Percentiles rank a stretch among this genome's conserved stretches.
These are phyloP conservation scores for Pomatostomus ruficeps DNA, from an alignment of 2,113 vertebrate genomes.

Conservation along the genomic window DNA sequence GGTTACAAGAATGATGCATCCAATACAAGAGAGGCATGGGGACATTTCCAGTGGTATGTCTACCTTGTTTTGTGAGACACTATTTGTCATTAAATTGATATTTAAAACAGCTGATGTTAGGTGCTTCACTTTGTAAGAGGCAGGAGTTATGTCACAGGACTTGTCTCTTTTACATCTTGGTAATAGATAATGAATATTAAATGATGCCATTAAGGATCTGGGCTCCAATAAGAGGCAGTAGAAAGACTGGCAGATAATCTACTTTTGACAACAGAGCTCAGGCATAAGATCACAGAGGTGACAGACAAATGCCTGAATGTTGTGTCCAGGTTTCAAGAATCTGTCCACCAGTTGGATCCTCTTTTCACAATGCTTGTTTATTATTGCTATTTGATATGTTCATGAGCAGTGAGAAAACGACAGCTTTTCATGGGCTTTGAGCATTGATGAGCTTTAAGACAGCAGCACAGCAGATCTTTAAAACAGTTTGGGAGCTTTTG, in stretches of 20 bases:
- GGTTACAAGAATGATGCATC: background rate
- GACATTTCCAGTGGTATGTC: slow-evolving; percentile 18
- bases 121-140: background rate
- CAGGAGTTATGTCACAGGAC: background rate
- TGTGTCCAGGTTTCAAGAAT: background rate
- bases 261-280: background rate
- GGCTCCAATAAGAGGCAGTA: background rate
- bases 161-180: background rate
- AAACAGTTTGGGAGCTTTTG: background rate
- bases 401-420: background rate
- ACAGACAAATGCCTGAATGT: background rate
- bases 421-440: background rate
- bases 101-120: background rate
- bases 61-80: slow-evolving; percentile 6
- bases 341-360: background rate
- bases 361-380: background rate
- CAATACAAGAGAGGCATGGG: slow-evolving; percentile 1
- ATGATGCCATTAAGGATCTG: background rate
- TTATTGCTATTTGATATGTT: background rate
- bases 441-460: background rate
- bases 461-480: background rate
- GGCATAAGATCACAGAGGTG: background rate
- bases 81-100: background rate
- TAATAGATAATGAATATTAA: background rate
- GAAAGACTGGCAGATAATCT: background rate